Evolutionary conservation across 2,797 vertebrate genomes (phyloP), one percentile per base, ranked within the genome.

Genomic region (Oophaga sylvatica): DNA sequence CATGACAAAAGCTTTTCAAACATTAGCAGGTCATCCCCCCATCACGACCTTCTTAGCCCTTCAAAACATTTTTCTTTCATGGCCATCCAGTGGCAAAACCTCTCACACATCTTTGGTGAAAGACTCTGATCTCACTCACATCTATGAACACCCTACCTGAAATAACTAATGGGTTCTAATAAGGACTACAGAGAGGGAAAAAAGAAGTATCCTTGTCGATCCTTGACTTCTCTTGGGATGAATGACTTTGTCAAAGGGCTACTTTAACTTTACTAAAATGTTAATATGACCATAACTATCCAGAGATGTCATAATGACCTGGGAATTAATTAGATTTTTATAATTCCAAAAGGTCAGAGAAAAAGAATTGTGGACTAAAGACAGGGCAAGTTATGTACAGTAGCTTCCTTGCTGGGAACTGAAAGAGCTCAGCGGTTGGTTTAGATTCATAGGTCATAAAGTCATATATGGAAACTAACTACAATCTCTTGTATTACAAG

Each of bases 1-100:
- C 88, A 83, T 73, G 63, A 89, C 88, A 89, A 89, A 89, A 73
- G 88, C 88, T 68, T 86, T 89, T 89, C 88, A 89, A 79, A 89
- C 84, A 89, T 86, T 83, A 89, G 80, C 73, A 86, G 88, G 88
- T 89, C 88, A 89, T 86, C 84, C 88, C 86, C 85, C 88, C 79
- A 83, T 81, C 62, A 89, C 76, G 80, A 89, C 88, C 88, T 89
- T 86, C 53, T 76, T 79, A 89, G 88, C 71, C 78, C 88, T 86
- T 86, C 80, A 86, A 86, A 82, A 85, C 65, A 78, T 89, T 89
- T 76, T 81, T 81, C 83, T 85, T 89, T 89, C 77, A 85, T 67
- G 79, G 63, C 62, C 83, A 82, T 82, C 79, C 87, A 73, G 57
- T 77, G 79, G 80, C 78, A 77, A 73, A 85, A 85, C 71, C 70